phyloP scores from a whole-genome alignment of 2,113 vertebrate genomes.

The Vimba vimba region DNA sequence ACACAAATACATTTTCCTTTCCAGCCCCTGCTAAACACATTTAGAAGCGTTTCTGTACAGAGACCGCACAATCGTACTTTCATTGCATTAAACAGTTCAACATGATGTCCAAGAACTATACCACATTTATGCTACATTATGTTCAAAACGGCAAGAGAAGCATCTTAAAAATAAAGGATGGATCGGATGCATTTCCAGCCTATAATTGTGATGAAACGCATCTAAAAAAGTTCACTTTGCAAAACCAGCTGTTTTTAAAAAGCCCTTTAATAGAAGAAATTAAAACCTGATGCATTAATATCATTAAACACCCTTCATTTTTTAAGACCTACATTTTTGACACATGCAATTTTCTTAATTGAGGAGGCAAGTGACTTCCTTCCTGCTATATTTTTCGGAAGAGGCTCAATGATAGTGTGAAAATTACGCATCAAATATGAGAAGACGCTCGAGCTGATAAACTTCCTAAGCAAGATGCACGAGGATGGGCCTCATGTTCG shows the following conservation, averaged over 20 bases:
- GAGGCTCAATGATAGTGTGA: constrained; percentile 7
- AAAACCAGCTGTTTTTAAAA: no score
- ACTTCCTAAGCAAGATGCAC: constrained; percentile 13
- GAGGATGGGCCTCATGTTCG: constrained; percentile 5
- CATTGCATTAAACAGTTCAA: not conserved
- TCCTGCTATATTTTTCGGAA: constrained; percentile 12
- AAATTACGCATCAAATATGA: constrained; percentile 24
- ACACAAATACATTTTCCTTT: not conserved
- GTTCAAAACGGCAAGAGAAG: no score
- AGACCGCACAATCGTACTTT: not conserved
- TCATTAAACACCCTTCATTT: not conserved
- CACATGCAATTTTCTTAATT: constrained; percentile 4
- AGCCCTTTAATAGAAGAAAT: no score
- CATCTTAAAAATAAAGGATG: no score
- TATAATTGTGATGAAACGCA: no score
- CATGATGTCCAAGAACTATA: not conserved
- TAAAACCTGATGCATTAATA: no score
- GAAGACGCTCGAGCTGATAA: constrained; percentile 10
- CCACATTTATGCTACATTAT: no score
- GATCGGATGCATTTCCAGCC: no score
- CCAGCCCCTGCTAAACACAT: not conserved
- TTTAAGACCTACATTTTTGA: not conserved
- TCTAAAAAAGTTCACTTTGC: no score
- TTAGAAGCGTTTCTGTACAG: not conserved
- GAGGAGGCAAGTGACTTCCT: constrained; percentile 16